phyloP scores from a whole-genome alignment of 2,888 invertebrate genomes.

The Myopa tessellatipennis region DNA sequence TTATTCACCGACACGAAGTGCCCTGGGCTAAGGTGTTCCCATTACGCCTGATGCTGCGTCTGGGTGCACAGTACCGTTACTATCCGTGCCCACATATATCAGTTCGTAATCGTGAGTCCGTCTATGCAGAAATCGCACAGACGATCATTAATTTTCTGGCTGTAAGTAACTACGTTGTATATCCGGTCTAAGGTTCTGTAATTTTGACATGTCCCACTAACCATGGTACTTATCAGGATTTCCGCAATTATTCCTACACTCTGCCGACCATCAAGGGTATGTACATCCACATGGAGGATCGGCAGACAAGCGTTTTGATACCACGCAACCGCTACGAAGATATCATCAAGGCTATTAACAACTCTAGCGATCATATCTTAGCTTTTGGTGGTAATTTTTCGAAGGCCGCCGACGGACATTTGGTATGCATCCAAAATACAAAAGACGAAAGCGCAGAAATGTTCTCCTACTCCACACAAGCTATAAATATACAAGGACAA shows the following conservation, averaged over 20 bases:
- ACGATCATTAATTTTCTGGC: constrained; percentile 88
- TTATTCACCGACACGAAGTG: constrained; percentile 77
- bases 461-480: constrained; percentile 85
- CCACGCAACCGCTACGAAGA: constrained; percentile 81
- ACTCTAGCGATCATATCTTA: constrained; percentile 85
- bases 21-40: constrained; percentile 80
- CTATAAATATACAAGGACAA: constrained; percentile 86
- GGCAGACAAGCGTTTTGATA: constrained; percentile 80
- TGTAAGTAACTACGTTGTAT: constrained; percentile 62
- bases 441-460: constrained; percentile 72
- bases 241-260: constrained; percentile 84
- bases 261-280: constrained; percentile 81
- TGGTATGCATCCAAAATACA: constrained; percentile 85
- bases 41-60: constrained; percentile 77
- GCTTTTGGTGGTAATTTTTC: constrained; percentile 87
- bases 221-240: constrained; percentile 71
- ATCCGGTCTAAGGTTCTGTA: constrained; percentile 43
- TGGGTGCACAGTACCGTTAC: constrained; percentile 87
- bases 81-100: constrained; percentile 88
- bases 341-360: constrained; percentile 80
- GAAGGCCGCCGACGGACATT: constrained; percentile 82
- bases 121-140: constrained; percentile 87
- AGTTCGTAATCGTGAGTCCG: constrained; percentile 79
- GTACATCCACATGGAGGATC: constrained; percentile 84
- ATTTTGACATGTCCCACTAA: not conserved